Evolutionary conservation across 2,113 vertebrate species (phyloP).

Genomic region (Dermatemys mawii): DNA sequence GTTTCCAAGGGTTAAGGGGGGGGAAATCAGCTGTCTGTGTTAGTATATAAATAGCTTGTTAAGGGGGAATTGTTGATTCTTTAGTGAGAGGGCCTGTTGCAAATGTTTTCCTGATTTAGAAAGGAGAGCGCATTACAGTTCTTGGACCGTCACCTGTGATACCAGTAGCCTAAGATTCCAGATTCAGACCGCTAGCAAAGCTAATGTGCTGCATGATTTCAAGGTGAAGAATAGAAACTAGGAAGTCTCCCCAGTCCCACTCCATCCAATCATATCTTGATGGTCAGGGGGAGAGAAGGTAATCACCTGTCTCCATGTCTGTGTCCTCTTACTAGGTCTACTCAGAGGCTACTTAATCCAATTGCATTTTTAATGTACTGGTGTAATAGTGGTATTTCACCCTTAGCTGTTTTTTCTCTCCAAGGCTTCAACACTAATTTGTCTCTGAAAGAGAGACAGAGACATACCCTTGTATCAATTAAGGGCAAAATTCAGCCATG

Average conservation of each 20-base stretch:
- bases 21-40: neutral
- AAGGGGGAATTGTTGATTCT: neutral
- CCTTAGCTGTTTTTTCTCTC: neutral
- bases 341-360: neutral
- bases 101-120: neutral
- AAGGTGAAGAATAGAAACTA: neutral
- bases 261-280: neutral
- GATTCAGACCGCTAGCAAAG: neutral
- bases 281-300: neutral
- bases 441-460: no score
- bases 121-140: neutral
- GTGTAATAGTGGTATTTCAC: neutral
- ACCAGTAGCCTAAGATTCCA: neutral
- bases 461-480: neutral
- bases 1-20: neutral
- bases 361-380: neutral
- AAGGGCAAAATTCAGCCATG: neutral
- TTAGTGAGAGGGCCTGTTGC: neutral
- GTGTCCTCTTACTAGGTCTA: neutral
- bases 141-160: neutral
- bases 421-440: neutral
- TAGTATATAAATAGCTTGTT: neutral
- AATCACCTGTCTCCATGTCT: neutral
- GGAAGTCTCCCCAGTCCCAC: neutral
- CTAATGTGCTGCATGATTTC: accelerated